A percentile compares a stretch with the other conserved stretches of the same genome.
phyloP scores from a whole-genome alignment of 2,888 invertebrate species.

The Stenurella melanura region DNA sequence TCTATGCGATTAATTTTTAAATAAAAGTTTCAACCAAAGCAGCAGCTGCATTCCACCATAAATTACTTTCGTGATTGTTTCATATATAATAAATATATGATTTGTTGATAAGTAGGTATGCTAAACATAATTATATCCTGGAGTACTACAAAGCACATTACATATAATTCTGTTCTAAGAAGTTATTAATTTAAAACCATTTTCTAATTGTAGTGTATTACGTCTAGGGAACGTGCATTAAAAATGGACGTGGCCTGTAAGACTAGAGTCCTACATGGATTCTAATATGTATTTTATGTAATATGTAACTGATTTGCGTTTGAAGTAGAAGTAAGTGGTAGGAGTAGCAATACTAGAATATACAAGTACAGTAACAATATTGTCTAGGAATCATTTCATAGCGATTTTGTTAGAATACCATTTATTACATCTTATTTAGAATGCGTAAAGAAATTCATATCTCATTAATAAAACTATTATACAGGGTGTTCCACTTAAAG shows the following conservation, averaged over 20 bases:
- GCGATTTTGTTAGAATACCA: no score
- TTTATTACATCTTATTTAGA: no score
- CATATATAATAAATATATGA: slow-evolving; percentile 2
- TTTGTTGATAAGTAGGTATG: slow-evolving; percentile 3
- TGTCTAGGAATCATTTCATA: no score
- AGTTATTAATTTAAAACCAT: slow-evolving; percentile 19
- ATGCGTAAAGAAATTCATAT: no score
- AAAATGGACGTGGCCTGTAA: slow-evolving; percentile 15
- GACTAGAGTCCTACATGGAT: slow-evolving; percentile 23
- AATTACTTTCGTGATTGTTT: not conserved
- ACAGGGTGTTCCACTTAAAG: no score
- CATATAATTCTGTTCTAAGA: slow-evolving; percentile 3
- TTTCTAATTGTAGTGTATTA: slow-evolving; percentile 4
- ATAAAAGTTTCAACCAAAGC: not conserved
- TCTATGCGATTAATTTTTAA: not conserved
- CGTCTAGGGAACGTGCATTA: slow-evolving; percentile 14
- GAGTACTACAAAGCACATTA: not conserved
- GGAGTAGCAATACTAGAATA: no score
- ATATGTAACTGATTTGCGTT: no score
- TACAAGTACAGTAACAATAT: no score
- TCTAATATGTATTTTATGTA: slow-evolving; percentile 32
- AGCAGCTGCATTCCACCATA: not conserved
- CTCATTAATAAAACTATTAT: no score
- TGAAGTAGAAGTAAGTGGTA: no score
- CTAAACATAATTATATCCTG: not conserved